Evolutionary conservation across 2,888 invertebrate species (phyloP), one percentile per base, ranked within the genome.

Genomic region (Arge pagana): DNA sequence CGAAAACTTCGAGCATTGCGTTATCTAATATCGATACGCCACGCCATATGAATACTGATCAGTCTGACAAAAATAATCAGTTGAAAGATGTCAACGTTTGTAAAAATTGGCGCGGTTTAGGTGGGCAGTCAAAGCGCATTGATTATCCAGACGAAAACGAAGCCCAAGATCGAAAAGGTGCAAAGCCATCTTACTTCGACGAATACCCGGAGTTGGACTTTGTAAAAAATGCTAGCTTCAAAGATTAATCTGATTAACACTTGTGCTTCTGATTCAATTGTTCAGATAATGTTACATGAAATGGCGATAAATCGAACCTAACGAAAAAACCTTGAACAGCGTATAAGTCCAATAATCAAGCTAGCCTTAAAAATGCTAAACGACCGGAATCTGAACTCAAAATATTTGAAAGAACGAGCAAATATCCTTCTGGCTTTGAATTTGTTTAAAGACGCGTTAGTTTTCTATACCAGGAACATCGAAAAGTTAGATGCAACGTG

Each of bases 141-240:
- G 10, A n/a, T 5, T 6, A 26, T 4, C 23, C 10, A 4, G 28
- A 4, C 2, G 10, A 28, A n/a, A 41, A 8, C 15, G 13, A 15
- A 23, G 26, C 26, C 3, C n/a, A 3, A n/a, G 10, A 10, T 18
- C 8, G 28, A 26, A 41, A 28, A 5, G 15, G 26, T 5, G 28
- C 41, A 1, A 15, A 26, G 15, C 30, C 18, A 4, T 19, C 19
- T 18, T n/a, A 42, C 31, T 30, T 42, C 6, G 42, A 42, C 30
- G 31, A 42, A 5, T 42, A 19, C 10, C 42, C 42, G 5, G 42
- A 19, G 4, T 42, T 5, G 31, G 42, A 42, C 1, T 42, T 30
- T n/a, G 42, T 30, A 0, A 42, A 42, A 18, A 19, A 42, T 6
- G 42, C 42, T 1, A 42, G 3, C 11, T 7, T 18, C 6, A 0